Conservation (phyloP, 2,797 vertebrate species). For the Amblyraja radiata region DNA sequence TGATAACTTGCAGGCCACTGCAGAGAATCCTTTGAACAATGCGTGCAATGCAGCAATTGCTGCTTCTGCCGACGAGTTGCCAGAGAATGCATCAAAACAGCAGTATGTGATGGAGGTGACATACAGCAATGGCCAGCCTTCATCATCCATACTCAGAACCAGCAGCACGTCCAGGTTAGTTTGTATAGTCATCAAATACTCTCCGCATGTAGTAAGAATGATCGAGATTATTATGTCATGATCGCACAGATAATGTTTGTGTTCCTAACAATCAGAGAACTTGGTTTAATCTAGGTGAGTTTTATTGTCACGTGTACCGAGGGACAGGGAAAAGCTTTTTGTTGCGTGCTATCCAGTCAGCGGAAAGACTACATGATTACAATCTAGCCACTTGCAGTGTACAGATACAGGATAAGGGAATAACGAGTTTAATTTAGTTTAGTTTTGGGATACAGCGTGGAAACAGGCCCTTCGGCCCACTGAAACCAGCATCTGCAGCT, state of each 20-base stretch:
- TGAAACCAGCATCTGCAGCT: too few relatives aligned
- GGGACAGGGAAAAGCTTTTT: too few relatives aligned
- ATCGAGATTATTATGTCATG: background rate
- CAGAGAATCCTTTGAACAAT: background rate
- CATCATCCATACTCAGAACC: constrained; percentile 8
- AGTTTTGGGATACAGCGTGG: too few relatives aligned
- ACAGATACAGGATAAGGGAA: too few relatives aligned
- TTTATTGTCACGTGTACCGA: too few relatives aligned
- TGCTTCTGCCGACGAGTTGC: background rate
- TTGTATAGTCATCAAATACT: background rate
- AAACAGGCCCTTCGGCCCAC: too few relatives aligned
- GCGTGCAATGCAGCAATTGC: background rate
- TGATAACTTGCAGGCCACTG: background rate
- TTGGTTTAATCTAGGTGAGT: background rate
- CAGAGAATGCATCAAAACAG: constrained; percentile 26
- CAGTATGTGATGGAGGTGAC: constrained; percentile 41
- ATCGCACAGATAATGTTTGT: background rate
- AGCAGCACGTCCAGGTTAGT: constrained; percentile 5
- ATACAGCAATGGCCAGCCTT: background rate
- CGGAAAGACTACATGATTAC: too few relatives aligned
- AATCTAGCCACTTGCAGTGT: too few relatives aligned
- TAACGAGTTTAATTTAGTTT: too few relatives aligned
- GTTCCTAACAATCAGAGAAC: background rate
- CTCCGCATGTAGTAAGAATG: background rate
- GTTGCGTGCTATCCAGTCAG: too few relatives aligned